These are phyloP conservation scores for Lasioglossum calceatum DNA, from an alignment of 2,888 invertebrate species.

Conservation along the genomic window DNA sequence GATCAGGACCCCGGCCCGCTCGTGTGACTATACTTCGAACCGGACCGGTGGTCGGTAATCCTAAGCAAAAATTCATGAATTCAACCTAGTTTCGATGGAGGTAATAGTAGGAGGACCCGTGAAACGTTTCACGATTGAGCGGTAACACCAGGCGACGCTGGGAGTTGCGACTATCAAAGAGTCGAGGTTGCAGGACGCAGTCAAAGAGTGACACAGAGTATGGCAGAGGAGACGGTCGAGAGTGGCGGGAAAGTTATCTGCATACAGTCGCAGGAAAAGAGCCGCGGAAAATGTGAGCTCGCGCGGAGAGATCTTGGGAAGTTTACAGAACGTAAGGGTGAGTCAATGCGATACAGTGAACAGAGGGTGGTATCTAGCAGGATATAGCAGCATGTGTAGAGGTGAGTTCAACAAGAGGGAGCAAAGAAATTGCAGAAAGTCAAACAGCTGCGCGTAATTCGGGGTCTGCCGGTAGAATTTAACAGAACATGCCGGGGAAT, in stretches of 20 bases:
- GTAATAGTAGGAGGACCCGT: neutral
- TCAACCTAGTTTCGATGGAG: neutral
- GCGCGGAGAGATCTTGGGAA: neutral
- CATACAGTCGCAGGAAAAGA: neutral
- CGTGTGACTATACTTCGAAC: neutral
- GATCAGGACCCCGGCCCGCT: neutral
- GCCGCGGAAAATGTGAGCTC: neutral
- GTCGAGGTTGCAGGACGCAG: neutral
- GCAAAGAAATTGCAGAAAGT: conserved; percentile 1
- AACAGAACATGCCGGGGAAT: neutral
- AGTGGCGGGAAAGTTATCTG: neutral
- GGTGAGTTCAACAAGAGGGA: neutral
- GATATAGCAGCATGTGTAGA: neutral
- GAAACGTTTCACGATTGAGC: neutral
- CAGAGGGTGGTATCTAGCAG: neutral
- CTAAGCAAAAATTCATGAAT: conserved; percentile 3
- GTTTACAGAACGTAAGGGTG: conserved; percentile 1
- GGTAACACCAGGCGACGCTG: neutral
- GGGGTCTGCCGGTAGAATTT: neutral
- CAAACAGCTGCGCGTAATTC: neutral
- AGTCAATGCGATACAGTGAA: neutral
- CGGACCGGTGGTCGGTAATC: neutral
- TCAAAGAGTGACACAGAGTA: neutral
- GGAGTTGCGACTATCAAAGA: neutral
- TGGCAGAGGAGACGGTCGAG: neutral